A percentile compares a stretch with the other conserved stretches of the same genome.
phyloP scores from a whole-genome alignment of 2,113 vertebrate species.

The Seriola dumerili region DNA sequence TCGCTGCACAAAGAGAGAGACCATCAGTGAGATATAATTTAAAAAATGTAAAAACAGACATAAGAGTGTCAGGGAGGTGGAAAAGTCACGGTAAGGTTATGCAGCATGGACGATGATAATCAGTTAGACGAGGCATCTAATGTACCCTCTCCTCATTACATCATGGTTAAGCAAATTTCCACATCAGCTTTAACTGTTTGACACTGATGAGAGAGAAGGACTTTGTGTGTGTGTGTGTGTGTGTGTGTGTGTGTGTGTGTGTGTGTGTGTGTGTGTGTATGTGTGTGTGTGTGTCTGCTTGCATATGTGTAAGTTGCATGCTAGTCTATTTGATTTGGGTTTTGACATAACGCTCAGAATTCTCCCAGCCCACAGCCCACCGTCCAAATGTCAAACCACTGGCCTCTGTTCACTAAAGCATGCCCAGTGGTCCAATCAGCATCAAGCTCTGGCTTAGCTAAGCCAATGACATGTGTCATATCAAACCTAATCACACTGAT shows the following conservation, averaged over 20 bases:
- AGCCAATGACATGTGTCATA: slow-evolving; percentile 63
- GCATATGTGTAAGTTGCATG: slow-evolving; percentile 20
- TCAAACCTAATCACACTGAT: slow-evolving; percentile 62
- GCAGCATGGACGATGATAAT: slow-evolving; percentile 55
- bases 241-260: slow-evolving; percentile 17
- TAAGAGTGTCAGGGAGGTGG: not conserved
- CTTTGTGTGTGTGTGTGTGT: slow-evolving; percentile 24
- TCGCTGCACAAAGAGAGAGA: not conserved
- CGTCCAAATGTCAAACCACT: slow-evolving; percentile 45
- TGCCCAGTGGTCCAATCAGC: slow-evolving; percentile 56
- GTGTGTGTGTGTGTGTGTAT: not conserved
- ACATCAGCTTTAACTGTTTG: slow-evolving; percentile 53
- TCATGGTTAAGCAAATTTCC: slow-evolving; percentile 65
- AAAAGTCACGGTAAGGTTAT: slow-evolving; percentile 17
- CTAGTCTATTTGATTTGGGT: slow-evolving; percentile 62
- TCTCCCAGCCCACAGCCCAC: slow-evolving; percentile 26
- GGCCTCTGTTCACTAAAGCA: slow-evolving; percentile 65
- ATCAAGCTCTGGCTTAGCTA: slow-evolving; percentile 35
- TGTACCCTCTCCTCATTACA: slow-evolving; percentile 57
- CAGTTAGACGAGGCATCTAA: slow-evolving; percentile 61
- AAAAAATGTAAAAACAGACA: not conserved
- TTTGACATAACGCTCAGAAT: slow-evolving; percentile 49
- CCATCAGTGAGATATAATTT: slow-evolving; percentile 2
- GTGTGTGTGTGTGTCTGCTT: not conserved
- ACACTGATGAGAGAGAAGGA: slow-evolving; percentile 64